Percentiles rank a stretch among this genome's conserved stretches.
phyloP scores from a whole-genome alignment of 2,888 invertebrate species.

The Heteropelma amictum region DNA sequence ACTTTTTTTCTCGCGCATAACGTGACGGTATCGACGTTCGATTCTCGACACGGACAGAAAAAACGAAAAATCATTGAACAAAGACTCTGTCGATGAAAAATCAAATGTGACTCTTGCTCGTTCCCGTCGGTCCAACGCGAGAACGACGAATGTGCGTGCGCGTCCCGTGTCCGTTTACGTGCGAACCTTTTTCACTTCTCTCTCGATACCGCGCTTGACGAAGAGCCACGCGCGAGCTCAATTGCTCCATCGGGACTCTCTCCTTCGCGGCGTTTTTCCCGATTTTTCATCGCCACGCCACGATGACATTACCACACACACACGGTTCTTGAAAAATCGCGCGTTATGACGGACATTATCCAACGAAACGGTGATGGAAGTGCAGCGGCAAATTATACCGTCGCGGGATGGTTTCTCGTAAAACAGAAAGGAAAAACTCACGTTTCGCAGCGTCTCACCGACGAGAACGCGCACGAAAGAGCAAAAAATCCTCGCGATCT shows the following conservation, averaged over 20 bases:
- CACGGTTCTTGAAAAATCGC: slow-evolving; percentile 1
- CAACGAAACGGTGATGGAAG: slow-evolving; percentile 14
- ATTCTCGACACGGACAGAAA: background rate
- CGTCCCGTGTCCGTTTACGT: slow-evolving; percentile 13
- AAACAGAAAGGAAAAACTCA: background rate
- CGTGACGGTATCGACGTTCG: too few relatives aligned
- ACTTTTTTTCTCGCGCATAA: too few relatives aligned
- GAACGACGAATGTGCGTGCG: slow-evolving; percentile 4
- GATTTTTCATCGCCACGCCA: background rate
- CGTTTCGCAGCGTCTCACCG: too few relatives aligned
- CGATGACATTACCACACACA: background rate
- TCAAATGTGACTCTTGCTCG: slow-evolving; percentile 30
- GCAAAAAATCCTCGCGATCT: slow-evolving; percentile 20
- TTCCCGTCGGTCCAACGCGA: slow-evolving; percentile 23
- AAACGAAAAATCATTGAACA: background rate
- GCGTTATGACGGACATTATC: slow-evolving; percentile 26
- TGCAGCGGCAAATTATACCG: background rate
- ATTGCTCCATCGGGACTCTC: background rate
- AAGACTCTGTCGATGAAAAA: slow-evolving; percentile 2
- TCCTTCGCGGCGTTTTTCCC: background rate
- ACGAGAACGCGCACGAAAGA: slow-evolving; percentile 12
- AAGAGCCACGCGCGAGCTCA: background rate
- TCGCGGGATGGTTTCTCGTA: slow-evolving; percentile 8
- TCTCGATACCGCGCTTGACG: background rate
- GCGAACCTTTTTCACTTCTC: background rate